Conservation (phyloP, 2,888 invertebrate species). For the Dastarcus helophoroides region DNA sequence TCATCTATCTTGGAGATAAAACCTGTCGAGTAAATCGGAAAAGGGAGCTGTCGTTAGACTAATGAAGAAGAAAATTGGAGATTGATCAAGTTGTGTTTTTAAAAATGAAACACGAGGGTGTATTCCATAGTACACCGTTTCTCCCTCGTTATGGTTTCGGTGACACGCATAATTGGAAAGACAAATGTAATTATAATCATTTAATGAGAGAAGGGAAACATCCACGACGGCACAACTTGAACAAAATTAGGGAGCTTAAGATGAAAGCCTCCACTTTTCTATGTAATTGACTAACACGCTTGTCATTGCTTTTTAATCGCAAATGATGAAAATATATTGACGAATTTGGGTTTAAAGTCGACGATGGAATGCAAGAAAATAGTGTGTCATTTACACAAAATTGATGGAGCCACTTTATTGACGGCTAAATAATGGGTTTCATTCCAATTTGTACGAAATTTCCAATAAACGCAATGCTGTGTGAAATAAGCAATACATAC, state of each 20-base stretch:
- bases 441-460: no score
- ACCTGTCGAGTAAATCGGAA: constrained; percentile 3
- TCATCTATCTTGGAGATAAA: no score
- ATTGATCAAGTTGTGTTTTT: constrained; percentile 24
- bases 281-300: no score
- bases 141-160: constrained; percentile 24
- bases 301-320: no score
- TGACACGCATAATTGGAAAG: constrained; percentile 32
- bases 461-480: no score
- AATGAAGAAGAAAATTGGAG: constrained; percentile 20
- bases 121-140: constrained; percentile 17
- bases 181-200: constrained; percentile 32
- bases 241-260: constrained; percentile 11
- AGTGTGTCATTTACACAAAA: no score
- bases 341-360: no score
- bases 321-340: no score
- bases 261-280: constrained; percentile 7
- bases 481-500: no score
- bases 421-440: no score
- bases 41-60: constrained; percentile 7
- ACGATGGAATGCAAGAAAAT: no score
- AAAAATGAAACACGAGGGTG: constrained; percentile 21
- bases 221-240: constrained; percentile 8
- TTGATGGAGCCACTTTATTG: no score
- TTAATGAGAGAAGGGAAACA: constrained; percentile 25